Evolutionary conservation across 2,797 vertebrate genomes (phyloP).

Genomic region (Ptychobarbus kaznakovi): DNA sequence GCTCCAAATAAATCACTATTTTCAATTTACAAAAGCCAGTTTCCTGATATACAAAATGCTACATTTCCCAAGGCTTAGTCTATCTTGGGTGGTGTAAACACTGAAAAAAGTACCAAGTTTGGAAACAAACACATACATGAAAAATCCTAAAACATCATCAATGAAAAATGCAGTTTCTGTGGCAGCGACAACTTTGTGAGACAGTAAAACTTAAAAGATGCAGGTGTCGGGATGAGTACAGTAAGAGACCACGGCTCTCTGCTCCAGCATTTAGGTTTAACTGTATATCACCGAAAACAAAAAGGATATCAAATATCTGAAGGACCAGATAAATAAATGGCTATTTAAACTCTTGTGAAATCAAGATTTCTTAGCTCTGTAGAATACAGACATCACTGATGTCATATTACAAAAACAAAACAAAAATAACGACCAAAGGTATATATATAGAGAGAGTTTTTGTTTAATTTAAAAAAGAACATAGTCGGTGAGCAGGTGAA

Average conservation of each 20-base stretch:
- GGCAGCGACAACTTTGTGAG: constrained; percentile 77
- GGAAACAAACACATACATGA: constrained; percentile 74
- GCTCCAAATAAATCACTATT: constrained; percentile 80
- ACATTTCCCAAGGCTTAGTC: constrained; percentile 83
- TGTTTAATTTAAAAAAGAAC: constrained; percentile 68
- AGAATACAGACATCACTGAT: constrained; percentile 99
- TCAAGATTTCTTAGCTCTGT: constrained; percentile 98
- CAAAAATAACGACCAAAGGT: constrained; percentile 65
- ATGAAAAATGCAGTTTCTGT: constrained; percentile 73
- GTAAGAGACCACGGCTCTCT: constrained; percentile 82
- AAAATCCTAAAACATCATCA: constrained; percentile 72
- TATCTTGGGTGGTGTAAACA: constrained; percentile 90
- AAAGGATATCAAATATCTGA: constrained; percentile 82
- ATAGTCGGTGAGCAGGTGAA: constrained; percentile 94
- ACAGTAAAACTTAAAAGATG: constrained; percentile 82
- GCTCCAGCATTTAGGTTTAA: constrained; percentile 89
- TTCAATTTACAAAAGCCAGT: constrained; percentile 77
- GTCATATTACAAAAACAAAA: constrained; percentile 90
- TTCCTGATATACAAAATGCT: constrained; percentile 81
- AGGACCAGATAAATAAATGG: constrained; percentile 89
- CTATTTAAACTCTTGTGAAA: constrained; percentile 99
- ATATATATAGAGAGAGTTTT: constrained; percentile 61
- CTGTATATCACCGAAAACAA: constrained; percentile 79
- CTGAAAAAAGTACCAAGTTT: constrained; percentile 85
- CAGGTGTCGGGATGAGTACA: constrained; percentile 76